These are phyloP conservation scores for Baccha elongata DNA, from an alignment of 2,888 invertebrate species.

Conservation along the genomic window DNA sequence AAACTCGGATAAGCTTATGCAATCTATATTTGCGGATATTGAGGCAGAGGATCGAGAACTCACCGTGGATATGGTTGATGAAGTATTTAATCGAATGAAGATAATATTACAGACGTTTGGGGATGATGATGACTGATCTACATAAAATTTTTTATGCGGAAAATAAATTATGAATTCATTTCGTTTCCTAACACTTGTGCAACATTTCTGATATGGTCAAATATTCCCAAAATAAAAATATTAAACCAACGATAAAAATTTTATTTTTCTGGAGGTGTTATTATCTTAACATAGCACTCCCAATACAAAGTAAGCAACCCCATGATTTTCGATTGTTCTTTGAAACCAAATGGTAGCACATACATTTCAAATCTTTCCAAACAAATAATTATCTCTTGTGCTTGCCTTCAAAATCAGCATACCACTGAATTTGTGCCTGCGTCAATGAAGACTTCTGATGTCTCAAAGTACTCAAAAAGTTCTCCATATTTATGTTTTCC, in stretches of 20 bases:
- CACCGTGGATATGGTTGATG: slow-evolving; percentile 40
- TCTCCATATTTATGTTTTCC: slow-evolving; percentile 77
- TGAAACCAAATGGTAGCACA: too few species aligned
- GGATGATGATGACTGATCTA: neutral
- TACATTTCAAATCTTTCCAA: too few species aligned
- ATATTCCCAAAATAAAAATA: too few species aligned
- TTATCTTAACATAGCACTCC: too few species aligned
- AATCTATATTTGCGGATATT: slow-evolving; percentile 35
- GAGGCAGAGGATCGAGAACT: slow-evolving; percentile 40
- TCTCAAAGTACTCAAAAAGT: slow-evolving; percentile 81
- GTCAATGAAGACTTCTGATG: slow-evolving; percentile 82
- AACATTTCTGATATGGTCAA: too few species aligned
- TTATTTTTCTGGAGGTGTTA: too few species aligned
- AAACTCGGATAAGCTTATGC: slow-evolving; percentile 1
- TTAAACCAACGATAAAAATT: too few species aligned
- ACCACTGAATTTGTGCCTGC: slow-evolving; percentile 80
- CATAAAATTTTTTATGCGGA: too few species aligned
- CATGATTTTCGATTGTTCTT: too few species aligned
- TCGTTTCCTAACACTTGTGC: too few species aligned
- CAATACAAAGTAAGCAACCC: too few species aligned
- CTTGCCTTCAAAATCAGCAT: slow-evolving; percentile 79
- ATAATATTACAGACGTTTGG: slow-evolving; percentile 22
- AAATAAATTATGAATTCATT: too few species aligned
- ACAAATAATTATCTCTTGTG: slow-evolving; percentile 65
- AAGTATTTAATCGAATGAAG: slow-evolving; percentile 35